Conservation (phyloP, 1,140 invertebrate species). For the Drosophila melanica region DNA sequence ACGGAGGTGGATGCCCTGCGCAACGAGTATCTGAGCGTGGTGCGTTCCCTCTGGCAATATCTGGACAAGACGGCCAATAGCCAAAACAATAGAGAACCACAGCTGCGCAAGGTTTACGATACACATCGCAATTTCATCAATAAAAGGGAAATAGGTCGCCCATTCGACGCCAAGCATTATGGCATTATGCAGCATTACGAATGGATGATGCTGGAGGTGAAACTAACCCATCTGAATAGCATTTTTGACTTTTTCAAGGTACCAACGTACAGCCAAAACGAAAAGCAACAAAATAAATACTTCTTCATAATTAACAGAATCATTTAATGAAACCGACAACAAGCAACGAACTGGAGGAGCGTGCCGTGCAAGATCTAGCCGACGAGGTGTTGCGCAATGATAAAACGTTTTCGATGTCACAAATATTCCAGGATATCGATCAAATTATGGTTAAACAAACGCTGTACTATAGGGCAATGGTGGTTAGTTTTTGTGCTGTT, state of each 20-base stretch:
- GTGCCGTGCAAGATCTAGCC: slow-evolving; percentile 87
- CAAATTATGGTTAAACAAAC: slow-evolving; percentile 84
- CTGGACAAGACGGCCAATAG: slow-evolving; percentile 60
- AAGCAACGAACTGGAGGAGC: slow-evolving; percentile 65
- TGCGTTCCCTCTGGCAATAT: slow-evolving; percentile 71
- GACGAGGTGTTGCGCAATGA: slow-evolving; percentile 85
- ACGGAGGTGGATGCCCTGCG: slow-evolving; percentile 85
- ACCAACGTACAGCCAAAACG: not conserved
- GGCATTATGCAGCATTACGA: slow-evolving; percentile 72
- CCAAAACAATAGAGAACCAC: slow-evolving; percentile 62
- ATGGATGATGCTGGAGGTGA: slow-evolving; percentile 72
- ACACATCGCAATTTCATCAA: slow-evolving; percentile 62
- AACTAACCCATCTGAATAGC: slow-evolving; percentile 63
- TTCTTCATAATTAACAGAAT: slow-evolving; percentile 22
- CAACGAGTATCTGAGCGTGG: slow-evolving; percentile 84
- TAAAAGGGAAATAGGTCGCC: slow-evolving; percentile 39
- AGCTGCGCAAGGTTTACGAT: slow-evolving; percentile 73
- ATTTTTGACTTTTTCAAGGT: slow-evolving; percentile 74
- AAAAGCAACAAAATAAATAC: not conserved
- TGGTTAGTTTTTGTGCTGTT: slow-evolving; percentile 85
- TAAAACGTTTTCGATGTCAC: slow-evolving; percentile 70
- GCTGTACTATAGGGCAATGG: slow-evolving; percentile 86
- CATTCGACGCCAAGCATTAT: slow-evolving; percentile 60
- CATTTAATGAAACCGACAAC: slow-evolving; percentile 40
- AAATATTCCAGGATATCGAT: slow-evolving; percentile 72